A percentile compares a stretch with the other conserved stretches of the same genome.
Evolutionary conservation across 2,888 invertebrate genomes (phyloP).

Genomic region (Encarsia formosa): DNA sequence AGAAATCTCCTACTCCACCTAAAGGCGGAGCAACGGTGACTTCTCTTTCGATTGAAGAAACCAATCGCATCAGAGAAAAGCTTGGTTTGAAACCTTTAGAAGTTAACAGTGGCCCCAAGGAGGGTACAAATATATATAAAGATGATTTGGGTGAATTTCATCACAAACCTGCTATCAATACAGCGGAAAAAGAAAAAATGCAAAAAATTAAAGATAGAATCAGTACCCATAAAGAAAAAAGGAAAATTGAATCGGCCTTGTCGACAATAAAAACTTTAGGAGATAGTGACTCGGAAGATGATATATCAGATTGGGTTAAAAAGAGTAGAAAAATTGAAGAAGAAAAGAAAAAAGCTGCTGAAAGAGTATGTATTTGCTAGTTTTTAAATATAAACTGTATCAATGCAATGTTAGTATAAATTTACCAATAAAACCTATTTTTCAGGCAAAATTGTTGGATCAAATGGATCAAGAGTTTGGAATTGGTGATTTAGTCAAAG

Average conservation of each 20-base stretch:
- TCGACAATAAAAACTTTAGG: conserved; percentile 61
- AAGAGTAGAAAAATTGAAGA: conserved; percentile 72
- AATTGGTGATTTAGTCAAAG: conserved; percentile 76
- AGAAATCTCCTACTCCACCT: conserved; percentile 28
- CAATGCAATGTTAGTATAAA: conserved; percentile 3
- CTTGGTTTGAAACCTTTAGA: conserved; percentile 91
- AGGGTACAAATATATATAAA: conserved; percentile 43
- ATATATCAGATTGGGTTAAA: conserved; percentile 76
- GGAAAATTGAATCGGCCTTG: conserved; percentile 69
- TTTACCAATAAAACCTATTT: conserved; percentile 16
- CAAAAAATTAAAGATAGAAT: conserved; percentile 81
- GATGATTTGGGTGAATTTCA: conserved; percentile 75
- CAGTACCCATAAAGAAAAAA: conserved; percentile 71
- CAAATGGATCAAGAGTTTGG: conserved; percentile 96
- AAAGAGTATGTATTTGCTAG: conserved; percentile 58
- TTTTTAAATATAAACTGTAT: background rate
- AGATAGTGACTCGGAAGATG: conserved; percentile 71
- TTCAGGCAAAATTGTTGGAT: conserved; percentile 84
- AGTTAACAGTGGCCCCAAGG: conserved; percentile 50
- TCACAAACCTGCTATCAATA: conserved; percentile 78
- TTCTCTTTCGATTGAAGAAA: conserved; percentile 75
- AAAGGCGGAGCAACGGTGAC: conserved; percentile 51
- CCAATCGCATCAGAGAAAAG: conserved; percentile 85
- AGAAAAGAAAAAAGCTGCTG: conserved; percentile 80
- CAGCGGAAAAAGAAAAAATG: conserved; percentile 67